Evolutionary conservation across 2,888 invertebrate genomes (phyloP), one percentile per base, ranked within the genome.

Genomic region (Lasioglossum figueresi): DNA sequence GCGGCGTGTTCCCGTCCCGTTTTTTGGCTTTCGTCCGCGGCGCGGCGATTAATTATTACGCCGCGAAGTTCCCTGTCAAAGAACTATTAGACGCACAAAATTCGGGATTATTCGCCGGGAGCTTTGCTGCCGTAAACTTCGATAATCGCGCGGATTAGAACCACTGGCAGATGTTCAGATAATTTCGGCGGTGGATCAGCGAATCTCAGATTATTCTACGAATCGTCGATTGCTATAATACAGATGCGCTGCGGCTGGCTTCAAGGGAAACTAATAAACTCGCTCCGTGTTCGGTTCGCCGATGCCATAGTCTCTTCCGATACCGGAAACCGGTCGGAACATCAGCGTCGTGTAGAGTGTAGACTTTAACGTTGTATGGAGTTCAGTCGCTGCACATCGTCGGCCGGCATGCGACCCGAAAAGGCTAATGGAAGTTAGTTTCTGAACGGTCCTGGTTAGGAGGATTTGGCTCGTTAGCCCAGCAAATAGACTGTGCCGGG

Each of bases 31-130:
- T 79, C 59, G 43, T 12, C 2, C 3, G 43, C n/a, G 56, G n/a
- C 8, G 45, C 43, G 27, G 14, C 70, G 63, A 84, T 76, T 72
- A 72, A 75, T 68, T 75, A 80, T 80, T 76, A 34, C 34, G 23
- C 27, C 23, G 74, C 19, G 19, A 8, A 70, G 4, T 76, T 37
- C 12, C 63, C 19, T 27, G 75, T 59, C 74, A 34, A 78, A 70
- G 68, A 45, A 70, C 37, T 45, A 31, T 23, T 40, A 16, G 16
- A 10, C 6, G 48, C 4, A 78, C 4, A 78, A 78, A 74, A 84
- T 52, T 52, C 27, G 19, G 52, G n/a, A 71, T 72, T 71, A 52
- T 77, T 63, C 72, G 68, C 10, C n/a, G 12, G 34, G 3, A 68
- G 37, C 37, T 4, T 68, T 48, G 37, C 23, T n/a, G 74, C 5